Evolutionary conservation across 2,113 vertebrate species (phyloP).

Genomic region (Toxotes chatareus): DNA sequence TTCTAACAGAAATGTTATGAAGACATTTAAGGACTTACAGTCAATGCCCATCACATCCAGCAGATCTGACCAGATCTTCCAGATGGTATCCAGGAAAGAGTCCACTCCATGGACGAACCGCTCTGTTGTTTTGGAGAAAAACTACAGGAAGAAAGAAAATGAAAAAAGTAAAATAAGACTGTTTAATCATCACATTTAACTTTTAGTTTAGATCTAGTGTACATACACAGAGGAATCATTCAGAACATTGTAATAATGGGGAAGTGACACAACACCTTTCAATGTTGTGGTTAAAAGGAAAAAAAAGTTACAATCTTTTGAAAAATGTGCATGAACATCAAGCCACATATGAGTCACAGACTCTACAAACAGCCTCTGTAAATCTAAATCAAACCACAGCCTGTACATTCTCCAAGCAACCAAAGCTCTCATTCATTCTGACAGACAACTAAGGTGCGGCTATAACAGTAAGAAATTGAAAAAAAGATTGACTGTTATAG

Average conservation of each 20-base stretch:
- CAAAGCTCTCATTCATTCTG: background rate
- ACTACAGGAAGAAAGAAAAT: constrained; percentile 79
- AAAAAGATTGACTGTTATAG: no score
- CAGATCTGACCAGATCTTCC: constrained; percentile 95
- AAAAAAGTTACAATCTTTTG: no score
- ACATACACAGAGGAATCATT: background rate
- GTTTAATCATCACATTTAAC: background rate
- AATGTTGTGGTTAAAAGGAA: no score
- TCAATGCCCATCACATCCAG: constrained; percentile 96
- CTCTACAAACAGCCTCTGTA: no score
- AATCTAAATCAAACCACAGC: no score
- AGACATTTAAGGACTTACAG: constrained; percentile 82
- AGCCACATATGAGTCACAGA: no score
- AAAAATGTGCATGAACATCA: no score
- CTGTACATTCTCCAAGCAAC: no score
- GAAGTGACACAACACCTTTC: background rate
- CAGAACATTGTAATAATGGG: background rate
- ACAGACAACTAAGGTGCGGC: background rate
- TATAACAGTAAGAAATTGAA: background rate
- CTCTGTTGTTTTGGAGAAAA: constrained; percentile 94
- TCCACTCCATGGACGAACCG: constrained; percentile 95
- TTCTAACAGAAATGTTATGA: background rate
- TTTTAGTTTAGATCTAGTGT: background rate
- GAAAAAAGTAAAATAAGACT: background rate
- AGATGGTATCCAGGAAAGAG: constrained; percentile 90